A percentile compares a stretch with the other conserved stretches of the same genome.
These are phyloP conservation scores for Solenopsis fugax DNA, from an alignment of 1,140 invertebrate genomes.

Conservation along the genomic window DNA sequence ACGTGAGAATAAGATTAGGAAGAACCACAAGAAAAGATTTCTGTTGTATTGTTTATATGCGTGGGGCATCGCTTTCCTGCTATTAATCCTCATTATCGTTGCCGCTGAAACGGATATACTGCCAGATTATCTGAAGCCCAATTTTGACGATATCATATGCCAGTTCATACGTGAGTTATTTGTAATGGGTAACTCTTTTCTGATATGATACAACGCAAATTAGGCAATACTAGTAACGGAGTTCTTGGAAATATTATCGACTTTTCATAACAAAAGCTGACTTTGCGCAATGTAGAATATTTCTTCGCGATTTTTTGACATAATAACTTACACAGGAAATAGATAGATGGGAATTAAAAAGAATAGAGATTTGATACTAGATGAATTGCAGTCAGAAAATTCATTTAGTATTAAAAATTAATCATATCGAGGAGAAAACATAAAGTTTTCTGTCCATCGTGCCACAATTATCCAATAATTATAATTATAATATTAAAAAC, in stretches of 20 bases:
- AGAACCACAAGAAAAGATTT: slow-evolving; percentile 74
- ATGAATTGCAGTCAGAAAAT: no score
- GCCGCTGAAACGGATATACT: slow-evolving; percentile 57
- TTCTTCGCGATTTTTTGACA: neutral
- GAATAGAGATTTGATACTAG: no score
- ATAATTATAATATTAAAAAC: no score
- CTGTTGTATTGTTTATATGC: slow-evolving; percentile 81
- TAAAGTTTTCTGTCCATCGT: no score
- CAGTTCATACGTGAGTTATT: slow-evolving; percentile 80
- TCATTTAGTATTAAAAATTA: slow-evolving; percentile 30
- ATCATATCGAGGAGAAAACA: slow-evolving; percentile 5
- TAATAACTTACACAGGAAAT: slow-evolving; percentile 22
- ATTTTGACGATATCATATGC: slow-evolving; percentile 71
- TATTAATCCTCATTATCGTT: slow-evolving; percentile 65
- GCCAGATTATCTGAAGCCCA: slow-evolving; percentile 49
- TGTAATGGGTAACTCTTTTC: slow-evolving; percentile 1
- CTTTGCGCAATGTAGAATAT: neutral
- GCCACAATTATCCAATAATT: slow-evolving; percentile 71
- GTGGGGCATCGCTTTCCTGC: slow-evolving; percentile 79
- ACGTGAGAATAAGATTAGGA: slow-evolving; percentile 56
- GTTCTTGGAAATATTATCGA: neutral
- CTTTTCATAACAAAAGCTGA: neutral
- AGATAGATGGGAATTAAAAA: no score
- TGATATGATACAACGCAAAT: slow-evolving; percentile 34
- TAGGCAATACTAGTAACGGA: neutral